Conservation (phyloP, 2,113 vertebrate species). For the Caranx melampygus region DNA sequence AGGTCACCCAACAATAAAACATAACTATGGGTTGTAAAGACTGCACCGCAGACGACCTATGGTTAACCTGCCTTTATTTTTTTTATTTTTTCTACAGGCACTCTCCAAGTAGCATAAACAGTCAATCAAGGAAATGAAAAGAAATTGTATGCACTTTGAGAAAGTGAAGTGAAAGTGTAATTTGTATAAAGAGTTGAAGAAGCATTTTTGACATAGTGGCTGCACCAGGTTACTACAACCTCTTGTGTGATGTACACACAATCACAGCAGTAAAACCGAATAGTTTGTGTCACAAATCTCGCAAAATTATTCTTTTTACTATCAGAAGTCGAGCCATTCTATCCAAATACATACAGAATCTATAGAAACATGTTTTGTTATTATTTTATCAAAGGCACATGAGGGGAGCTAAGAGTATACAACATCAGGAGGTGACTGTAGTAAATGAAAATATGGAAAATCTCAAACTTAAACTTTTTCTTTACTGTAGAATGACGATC, state of each 20-base stretch:
- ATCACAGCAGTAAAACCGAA: not conserved
- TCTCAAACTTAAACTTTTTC: not conserved
- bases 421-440: not conserved
- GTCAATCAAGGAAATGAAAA: not conserved
- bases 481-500: slow-evolving; percentile 6
- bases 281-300: not conserved
- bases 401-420: not conserved
- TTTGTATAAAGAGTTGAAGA: not conserved
- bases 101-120: not conserved
- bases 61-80: too few species aligned
- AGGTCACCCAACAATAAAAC: too few species aligned
- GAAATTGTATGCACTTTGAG: not conserved
- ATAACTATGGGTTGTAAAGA: not conserved
- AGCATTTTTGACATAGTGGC: not conserved
- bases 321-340: not conserved
- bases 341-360: not conserved
- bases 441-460: too few species aligned
- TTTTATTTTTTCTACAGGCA: not conserved
- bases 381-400: too few species aligned
- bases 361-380: too few species aligned
- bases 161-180: not conserved
- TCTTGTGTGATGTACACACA: too few species aligned
- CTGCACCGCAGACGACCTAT: not conserved
- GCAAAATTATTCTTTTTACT: not conserved
- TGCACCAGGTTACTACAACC: not conserved